Conservation (phyloP, 2,113 vertebrate species). For the Crotalus viridis region DNA sequence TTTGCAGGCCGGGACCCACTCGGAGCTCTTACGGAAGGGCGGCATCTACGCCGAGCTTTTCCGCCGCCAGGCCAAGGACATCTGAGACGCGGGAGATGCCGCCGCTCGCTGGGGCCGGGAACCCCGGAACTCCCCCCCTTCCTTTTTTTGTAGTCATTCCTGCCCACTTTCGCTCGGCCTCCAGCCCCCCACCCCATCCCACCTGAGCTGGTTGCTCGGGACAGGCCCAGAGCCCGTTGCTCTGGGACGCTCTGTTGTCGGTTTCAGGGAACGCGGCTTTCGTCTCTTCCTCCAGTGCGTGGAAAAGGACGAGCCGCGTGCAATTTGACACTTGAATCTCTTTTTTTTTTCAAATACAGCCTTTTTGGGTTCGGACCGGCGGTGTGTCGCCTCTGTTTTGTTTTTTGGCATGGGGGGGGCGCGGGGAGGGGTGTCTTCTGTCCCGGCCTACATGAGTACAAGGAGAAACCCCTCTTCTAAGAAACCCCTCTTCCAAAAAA, state of each 20-base stretch:
- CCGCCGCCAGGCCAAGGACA: constrained; percentile 77
- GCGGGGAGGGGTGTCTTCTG: too few species aligned
- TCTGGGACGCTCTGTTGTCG: neutral
- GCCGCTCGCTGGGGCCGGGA: too few species aligned
- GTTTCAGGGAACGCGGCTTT: neutral
- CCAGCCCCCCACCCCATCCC: neutral
- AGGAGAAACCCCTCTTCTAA: too few species aligned
- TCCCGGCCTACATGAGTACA: too few species aligned
- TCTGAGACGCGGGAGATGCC: neutral
- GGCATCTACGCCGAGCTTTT: constrained; percentile 89
- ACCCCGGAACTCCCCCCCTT: too few species aligned
- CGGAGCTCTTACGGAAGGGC: constrained; percentile 79
- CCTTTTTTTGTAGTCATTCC: too few species aligned
- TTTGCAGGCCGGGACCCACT: constrained; percentile 84
- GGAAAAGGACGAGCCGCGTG: too few species aligned
- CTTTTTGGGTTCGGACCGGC: neutral
- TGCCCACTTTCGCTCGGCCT: neutral
- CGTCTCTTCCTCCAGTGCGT: too few species aligned
- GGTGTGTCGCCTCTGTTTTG: too few species aligned
- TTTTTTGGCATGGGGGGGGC: neutral
- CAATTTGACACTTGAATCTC: neutral
- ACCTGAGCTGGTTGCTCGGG: neutral
- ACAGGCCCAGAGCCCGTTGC: neutral
- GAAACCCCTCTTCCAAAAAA: too few species aligned
- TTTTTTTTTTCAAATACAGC: neutral